A percentile compares a stretch with the other conserved stretches of the same genome.
These are phyloP conservation scores for Cephus nigrinus DNA, from an alignment of 2,888 invertebrate species.

Conservation along the genomic window DNA sequence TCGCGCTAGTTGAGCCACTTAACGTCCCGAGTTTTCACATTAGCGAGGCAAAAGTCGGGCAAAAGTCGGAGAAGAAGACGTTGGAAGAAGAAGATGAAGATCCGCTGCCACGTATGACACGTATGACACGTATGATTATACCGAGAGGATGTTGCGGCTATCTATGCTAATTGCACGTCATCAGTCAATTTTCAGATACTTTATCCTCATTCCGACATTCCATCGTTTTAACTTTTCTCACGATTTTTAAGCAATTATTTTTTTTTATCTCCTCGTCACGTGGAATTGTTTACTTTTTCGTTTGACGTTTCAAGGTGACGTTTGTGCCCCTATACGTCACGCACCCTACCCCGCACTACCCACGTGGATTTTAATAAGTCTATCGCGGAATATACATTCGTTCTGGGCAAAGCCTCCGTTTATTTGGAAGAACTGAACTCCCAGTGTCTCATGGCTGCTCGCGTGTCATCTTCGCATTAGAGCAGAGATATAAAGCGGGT, in stretches of 20 bases:
- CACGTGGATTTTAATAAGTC: background rate
- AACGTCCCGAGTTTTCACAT: slow-evolving; percentile 65
- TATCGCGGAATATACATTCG: background rate
- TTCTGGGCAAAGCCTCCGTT: background rate
- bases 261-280: slow-evolving; percentile 5
- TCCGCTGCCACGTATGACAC: slow-evolving; percentile 3
- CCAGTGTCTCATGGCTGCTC: slow-evolving; percentile 19
- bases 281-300: no score
- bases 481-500: slow-evolving; percentile 37
- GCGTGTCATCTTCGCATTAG: slow-evolving; percentile 51
- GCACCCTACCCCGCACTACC: no score
- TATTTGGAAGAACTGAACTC: background rate
- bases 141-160: slow-evolving; percentile 1
- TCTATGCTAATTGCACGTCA: background rate
- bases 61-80: background rate
- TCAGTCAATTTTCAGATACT: slow-evolving; percentile 19
- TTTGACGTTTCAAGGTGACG: background rate
- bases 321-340: no score
- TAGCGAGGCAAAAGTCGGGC: slow-evolving; percentile 63
- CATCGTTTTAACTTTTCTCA: background rate
- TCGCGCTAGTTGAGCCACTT: slow-evolving; percentile 65
- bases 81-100: background rate
- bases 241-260: slow-evolving; percentile 14
- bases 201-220: background rate
- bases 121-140: background rate